Percentiles rank a stretch among this genome's conserved stretches.
phyloP scores from a whole-genome alignment of 1,140 invertebrate species.

The Drosophila kikkawai region DNA sequence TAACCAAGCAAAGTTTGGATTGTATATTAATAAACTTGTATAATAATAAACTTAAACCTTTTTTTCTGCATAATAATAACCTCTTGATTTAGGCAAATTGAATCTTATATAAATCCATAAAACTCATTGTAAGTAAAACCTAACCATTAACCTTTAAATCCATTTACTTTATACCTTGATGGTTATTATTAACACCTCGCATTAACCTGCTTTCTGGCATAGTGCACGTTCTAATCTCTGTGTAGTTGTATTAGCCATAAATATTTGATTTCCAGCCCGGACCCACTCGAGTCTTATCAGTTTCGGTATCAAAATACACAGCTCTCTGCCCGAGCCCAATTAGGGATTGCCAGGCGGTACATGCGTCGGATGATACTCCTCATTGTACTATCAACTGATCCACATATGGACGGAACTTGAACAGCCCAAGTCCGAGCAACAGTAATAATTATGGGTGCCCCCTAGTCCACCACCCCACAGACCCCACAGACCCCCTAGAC shows the following conservation, averaged over 20 bases:
- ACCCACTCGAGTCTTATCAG: constrained; percentile 23
- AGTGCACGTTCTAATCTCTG: constrained; percentile 24
- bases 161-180: background rate
- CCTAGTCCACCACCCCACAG: constrained; percentile 3
- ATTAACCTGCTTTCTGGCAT: constrained; percentile 1
- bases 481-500: background rate
- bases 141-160: background rate
- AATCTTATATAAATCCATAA: background rate
- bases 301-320: constrained; percentile 11
- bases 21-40: too few species aligned
- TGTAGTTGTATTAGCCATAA: constrained; percentile 21
- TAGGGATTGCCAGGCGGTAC: constrained; percentile 27
- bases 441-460: constrained; percentile 25
- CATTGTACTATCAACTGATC: constrained; percentile 24
- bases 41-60: background rate
- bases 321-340: constrained; percentile 6
- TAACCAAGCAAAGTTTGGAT: background rate
- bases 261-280: constrained; percentile 31
- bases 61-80: too few species aligned
- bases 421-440: constrained; percentile 21
- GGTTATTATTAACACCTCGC: background rate
- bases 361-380: background rate
- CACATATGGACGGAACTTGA: constrained; percentile 31
- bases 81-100: too few species aligned
- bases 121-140: background rate